Evolutionary conservation across 2,888 invertebrate genomes (phyloP).

Genomic region (Pachymerium ferrugineum): DNA sequence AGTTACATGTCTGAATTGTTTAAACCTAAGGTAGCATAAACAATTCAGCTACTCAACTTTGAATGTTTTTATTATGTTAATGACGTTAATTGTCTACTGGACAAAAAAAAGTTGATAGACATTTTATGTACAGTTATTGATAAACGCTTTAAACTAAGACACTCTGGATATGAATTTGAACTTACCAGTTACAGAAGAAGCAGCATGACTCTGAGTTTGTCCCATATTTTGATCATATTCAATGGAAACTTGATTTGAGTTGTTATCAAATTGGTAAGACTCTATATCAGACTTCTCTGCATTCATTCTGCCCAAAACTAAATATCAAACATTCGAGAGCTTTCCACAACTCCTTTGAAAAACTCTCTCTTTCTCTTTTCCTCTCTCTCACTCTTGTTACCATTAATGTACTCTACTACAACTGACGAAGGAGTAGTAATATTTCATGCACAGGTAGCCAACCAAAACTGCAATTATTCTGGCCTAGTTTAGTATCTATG

Average conservation of each 20-base stretch:
- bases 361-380: not conserved
- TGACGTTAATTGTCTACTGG: no score
- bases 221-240: not conserved
- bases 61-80: no score
- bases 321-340: not conserved
- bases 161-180: no score
- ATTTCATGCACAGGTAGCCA: conserved; percentile 8
- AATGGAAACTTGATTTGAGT: not conserved
- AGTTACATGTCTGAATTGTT: no score
- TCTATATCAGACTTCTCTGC: not conserved
- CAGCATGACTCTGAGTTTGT: not conserved
- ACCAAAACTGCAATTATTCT: conserved; percentile 2
- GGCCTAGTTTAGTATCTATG: not conserved
- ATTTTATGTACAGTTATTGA: no score
- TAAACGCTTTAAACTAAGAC: no score
- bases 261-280: not conserved
- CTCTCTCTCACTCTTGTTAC: no score
- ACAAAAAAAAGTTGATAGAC: no score
- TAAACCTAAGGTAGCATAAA: no score
- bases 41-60: no score
- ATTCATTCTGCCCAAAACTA: not conserved
- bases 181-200: not conserved
- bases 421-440: not conserved
- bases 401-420: not conserved
- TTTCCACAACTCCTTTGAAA: not conserved